phyloP scores from a whole-genome alignment of 2,888 invertebrate species.

The Danaus chrysippus region DNA sequence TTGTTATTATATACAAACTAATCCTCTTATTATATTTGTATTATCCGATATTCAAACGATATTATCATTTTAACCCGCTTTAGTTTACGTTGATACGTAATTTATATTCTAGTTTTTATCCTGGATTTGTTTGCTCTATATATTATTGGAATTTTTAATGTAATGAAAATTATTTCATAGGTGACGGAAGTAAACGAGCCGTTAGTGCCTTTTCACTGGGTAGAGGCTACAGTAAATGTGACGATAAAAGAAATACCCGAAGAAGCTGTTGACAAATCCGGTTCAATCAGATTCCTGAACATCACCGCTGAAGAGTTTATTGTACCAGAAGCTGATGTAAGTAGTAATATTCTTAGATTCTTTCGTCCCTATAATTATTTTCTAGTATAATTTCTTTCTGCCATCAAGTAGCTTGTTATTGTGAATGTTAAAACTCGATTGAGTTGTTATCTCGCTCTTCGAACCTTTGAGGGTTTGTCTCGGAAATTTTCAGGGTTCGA shows the following conservation, averaged over 20 bases:
- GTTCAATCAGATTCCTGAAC: conserved; percentile 91
- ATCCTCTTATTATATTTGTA: too few species aligned
- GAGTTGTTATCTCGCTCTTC: not conserved
- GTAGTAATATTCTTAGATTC: conserved; percentile 32
- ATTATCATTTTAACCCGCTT: too few species aligned
- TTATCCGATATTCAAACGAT: too few species aligned
- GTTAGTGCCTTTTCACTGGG: conserved; percentile 81
- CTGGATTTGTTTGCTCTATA: too few species aligned
- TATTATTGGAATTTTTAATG: not conserved
- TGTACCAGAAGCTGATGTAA: conserved; percentile 72
- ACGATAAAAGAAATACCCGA: conserved; percentile 92
- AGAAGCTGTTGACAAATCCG: conserved; percentile 94
- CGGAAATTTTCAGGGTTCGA: conserved; percentile 1
- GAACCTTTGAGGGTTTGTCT: not conserved
- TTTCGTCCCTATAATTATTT: conserved; percentile 13
- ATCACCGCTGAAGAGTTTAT: conserved; percentile 93
- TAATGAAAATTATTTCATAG: conserved; percentile 37
- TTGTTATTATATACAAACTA: too few species aligned
- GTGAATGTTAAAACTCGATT: not conserved
- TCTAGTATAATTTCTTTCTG: not conserved
- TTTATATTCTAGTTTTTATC: too few species aligned
- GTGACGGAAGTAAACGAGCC: conserved; percentile 83
- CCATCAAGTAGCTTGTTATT: not conserved
- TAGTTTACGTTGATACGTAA: too few species aligned
- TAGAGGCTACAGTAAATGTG: conserved; percentile 91